These are phyloP conservation scores for Pangasius larnaudii DNA, from an alignment of 2,797 vertebrate species.

Conservation along the genomic window DNA sequence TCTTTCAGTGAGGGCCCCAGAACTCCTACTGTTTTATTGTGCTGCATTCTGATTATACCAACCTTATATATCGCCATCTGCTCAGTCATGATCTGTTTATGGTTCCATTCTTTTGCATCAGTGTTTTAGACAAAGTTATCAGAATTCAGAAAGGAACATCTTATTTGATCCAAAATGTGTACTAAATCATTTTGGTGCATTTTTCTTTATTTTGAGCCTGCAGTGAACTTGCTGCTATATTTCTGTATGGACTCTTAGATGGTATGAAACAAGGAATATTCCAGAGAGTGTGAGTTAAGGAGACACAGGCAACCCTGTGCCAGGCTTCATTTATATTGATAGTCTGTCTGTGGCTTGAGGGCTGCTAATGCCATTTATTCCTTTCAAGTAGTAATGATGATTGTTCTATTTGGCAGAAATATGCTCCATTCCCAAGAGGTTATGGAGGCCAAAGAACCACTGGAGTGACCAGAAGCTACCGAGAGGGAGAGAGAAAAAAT, in stretches of 20 bases:
- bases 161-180: not conserved
- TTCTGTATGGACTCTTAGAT: slow-evolving; percentile 39
- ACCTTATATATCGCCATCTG: slow-evolving; percentile 10
- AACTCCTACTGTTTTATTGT: slow-evolving; percentile 42
- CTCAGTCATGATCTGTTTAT: slow-evolving; percentile 20
- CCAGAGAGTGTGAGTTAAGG: slow-evolving; percentile 28
- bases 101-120: not conserved
- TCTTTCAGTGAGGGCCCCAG: slow-evolving; percentile 33
- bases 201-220: slow-evolving; percentile 13
- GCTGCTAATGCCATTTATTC: slow-evolving; percentile 56
- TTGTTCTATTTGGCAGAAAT: slow-evolving; percentile 44
- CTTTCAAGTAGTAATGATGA: slow-evolving; percentile 52
- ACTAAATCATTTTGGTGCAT: slow-evolving; percentile 1
- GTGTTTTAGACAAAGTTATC: slow-evolving; percentile 12
- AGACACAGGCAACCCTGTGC: slow-evolving; percentile 20
- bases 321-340: slow-evolving; percentile 41
- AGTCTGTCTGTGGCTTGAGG: slow-evolving; percentile 38
- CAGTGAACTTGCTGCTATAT: slow-evolving; percentile 17
- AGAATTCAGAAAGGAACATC: slow-evolving; percentile 3
- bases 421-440: slow-evolving; percentile 27
- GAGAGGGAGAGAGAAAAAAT: not conserved
- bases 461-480: slow-evolving; percentile 33
- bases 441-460: slow-evolving; percentile 23
- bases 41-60: slow-evolving; percentile 36
- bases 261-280: slow-evolving; percentile 26